Percentiles rank a stretch among this genome's conserved stretches.
Evolutionary conservation across 2,113 vertebrate species (phyloP).

Genomic region (Turnix velox): DNA sequence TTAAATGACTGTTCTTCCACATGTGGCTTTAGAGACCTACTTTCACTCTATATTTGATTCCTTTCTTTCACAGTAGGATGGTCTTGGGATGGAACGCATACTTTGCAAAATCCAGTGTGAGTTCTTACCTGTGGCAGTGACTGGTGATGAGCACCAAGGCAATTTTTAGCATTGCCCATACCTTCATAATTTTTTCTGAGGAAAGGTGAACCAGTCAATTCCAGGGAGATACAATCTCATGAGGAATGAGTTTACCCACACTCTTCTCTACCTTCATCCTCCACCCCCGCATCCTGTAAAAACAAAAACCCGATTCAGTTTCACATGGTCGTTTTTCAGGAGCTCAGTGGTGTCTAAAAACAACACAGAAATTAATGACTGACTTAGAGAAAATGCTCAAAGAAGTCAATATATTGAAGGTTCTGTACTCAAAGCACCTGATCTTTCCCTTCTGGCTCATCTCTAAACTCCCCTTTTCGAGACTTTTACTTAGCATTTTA

Average conservation of each 20-base stretch:
- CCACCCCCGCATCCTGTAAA: background rate
- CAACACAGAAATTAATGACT: background rate
- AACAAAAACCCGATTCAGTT: fast-evolving
- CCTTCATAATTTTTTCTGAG: background rate
- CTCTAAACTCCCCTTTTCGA: background rate
- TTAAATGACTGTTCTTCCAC: background rate
- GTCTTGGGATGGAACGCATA: background rate
- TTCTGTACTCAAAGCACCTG: background rate
- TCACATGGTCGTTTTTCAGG: background rate
- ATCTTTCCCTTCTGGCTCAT: background rate
- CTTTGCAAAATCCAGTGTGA: background rate
- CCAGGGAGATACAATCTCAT: background rate
- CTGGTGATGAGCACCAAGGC: background rate
- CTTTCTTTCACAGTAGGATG: background rate
- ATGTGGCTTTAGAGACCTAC: background rate
- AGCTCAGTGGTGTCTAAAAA: background rate
- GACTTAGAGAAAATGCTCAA: background rate
- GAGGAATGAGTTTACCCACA: fast-evolving
- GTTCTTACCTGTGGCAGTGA: background rate
- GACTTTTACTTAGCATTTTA: background rate
- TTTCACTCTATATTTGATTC: background rate
- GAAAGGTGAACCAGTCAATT: background rate
- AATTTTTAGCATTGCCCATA: background rate
- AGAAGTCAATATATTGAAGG: background rate
- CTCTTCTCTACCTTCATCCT: background rate